Evolutionary conservation across 2,888 invertebrate species (phyloP).

Genomic region (Patella depressa): DNA sequence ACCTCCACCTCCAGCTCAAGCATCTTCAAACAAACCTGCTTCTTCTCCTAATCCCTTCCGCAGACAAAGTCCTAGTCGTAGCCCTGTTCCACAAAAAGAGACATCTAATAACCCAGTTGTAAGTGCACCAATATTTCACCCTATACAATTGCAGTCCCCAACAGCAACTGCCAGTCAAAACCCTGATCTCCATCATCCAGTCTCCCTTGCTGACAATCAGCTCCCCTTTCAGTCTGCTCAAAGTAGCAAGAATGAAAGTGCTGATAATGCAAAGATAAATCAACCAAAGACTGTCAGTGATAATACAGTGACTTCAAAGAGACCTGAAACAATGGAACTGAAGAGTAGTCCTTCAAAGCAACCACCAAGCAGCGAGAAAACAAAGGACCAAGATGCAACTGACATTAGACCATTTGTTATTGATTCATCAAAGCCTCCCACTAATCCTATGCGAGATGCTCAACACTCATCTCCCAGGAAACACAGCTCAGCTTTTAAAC

Average conservation of each 20-base stretch:
- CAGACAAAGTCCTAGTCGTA: not conserved
- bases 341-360: not conserved
- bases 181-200: not conserved
- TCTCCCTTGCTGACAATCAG: not conserved
- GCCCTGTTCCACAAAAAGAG: not conserved
- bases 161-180: not conserved
- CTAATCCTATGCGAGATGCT: not conserved
- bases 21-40: not conserved
- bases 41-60: not conserved
- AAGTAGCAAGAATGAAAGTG: not conserved
- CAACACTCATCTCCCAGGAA: constrained; percentile 18
- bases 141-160: not conserved
- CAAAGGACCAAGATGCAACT: not conserved
- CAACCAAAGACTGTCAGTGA: not conserved
- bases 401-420: not conserved
- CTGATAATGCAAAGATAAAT: not conserved
- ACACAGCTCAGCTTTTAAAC: constrained; percentile 50
- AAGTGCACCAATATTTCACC: not conserved
- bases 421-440: constrained; percentile 9
- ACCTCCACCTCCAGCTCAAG: not conserved
- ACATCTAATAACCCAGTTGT: not conserved
- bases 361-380: not conserved
- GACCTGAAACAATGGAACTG: too few relatives aligned
- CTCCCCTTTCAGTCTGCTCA: not conserved
- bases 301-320: not conserved